Base-by-base conservation (phyloP, 1,140 invertebrate species). In the Lepidurus couesii region DNA sequence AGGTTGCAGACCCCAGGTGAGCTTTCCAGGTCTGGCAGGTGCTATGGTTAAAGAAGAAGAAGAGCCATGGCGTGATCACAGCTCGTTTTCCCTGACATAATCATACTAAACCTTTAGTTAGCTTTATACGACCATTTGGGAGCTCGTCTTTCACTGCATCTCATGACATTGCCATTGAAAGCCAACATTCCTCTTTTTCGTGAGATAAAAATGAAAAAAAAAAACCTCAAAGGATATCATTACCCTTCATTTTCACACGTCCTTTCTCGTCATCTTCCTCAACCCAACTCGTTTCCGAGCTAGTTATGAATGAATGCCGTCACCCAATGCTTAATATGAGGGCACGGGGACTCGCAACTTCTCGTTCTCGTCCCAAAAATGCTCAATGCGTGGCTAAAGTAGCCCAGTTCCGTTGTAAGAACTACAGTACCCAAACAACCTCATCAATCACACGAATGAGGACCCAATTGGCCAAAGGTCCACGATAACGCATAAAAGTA, bases 161-260 rank as follows among this genome's bases (percentile, higher is more conserved):
- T 65, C 53, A 65, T 65, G 53, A 65, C 53, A 65, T 16, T 65
- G 53, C 53, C n/a, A 65, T 65, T 65, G 53, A 65, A 65, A 65
- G 53, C 53, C 53, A 65, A 65, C 53, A 65, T 65, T 21, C 53
- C 53, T 65, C 21, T 47, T 65, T 65, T 21, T 21, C 21, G 53
- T 65, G 53, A 65, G 21, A n/a, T 21, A 65, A 65, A 47, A 65
- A 65, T 65, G n/a, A 21, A 21, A 65, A 65, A 65, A 65, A 65
- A 65, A 21, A 65, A 21, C 16, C 53, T 65, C 7, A 7, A 65
- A 65, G 16, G 13, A 13, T 65, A 21, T 65, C 53, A 65, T 65
- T 65, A 65, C 53, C 53, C 53, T 16, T 65, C 53, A 16, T 16
- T 65, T 9, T 65, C 53, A 21, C n/a, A 65, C 53, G 53, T 65